phyloP scores from a whole-genome alignment of 2,888 invertebrate species.

The Tetragnatha montana region DNA sequence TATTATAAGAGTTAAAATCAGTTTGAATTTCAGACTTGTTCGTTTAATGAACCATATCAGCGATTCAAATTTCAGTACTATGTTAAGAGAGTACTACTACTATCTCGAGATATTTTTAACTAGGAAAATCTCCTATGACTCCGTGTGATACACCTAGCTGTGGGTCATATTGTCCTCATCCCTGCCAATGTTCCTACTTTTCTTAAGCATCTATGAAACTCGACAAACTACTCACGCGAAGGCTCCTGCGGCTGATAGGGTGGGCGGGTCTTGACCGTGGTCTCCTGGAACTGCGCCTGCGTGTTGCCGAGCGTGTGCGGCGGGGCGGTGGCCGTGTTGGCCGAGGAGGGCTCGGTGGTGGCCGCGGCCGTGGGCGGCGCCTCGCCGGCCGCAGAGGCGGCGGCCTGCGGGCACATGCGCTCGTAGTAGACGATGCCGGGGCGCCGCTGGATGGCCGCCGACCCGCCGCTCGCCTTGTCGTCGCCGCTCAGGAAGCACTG shows the following conservation, averaged over 20 bases:
- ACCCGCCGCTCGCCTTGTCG: conserved; percentile 72
- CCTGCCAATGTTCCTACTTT: too few species aligned
- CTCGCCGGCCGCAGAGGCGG: conserved; percentile 7
- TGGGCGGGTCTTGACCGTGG: conserved; percentile 52
- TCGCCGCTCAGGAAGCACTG: conserved; percentile 77
- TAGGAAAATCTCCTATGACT: too few species aligned
- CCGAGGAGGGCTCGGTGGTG: conserved; percentile 28
- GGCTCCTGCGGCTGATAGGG: conserved; percentile 62
- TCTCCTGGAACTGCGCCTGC: conserved; percentile 52
- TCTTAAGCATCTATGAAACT: too few species aligned
- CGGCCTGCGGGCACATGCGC: conserved; percentile 68
- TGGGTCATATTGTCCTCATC: too few species aligned
- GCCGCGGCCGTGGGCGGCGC: conserved; percentile 21
- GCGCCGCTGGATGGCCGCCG: conserved; percentile 66
- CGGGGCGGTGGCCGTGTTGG: conserved; percentile 5
- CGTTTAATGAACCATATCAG: too few species aligned
- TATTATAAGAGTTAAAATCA: too few species aligned
- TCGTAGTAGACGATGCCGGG: conserved; percentile 73
- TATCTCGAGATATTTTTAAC: too few species aligned
- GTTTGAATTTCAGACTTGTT: too few species aligned
- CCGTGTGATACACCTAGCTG: too few species aligned
- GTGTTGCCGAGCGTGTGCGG: conserved; percentile 47
- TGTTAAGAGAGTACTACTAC: too few species aligned
- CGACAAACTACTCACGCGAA: conserved; percentile 25
- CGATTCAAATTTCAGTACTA: too few species aligned